Evolutionary conservation across 2,113 vertebrate species (phyloP), one percentile per base, ranked within the genome.

Genomic region (Chaetodon auriga): DNA sequence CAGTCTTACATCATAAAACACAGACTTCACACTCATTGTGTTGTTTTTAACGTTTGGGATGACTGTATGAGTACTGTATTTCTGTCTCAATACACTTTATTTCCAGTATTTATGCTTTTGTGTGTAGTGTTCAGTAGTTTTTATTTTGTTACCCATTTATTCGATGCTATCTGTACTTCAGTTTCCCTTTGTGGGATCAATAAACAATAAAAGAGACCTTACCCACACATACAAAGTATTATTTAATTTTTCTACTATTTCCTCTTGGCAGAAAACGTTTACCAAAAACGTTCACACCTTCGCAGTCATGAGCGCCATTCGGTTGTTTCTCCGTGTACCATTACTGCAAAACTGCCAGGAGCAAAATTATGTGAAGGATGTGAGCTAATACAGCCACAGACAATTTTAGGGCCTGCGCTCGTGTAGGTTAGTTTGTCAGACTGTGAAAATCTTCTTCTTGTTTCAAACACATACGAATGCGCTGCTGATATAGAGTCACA

Each of bases 281-380:
- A 54, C 63, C 65, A 68, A 57, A 79, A 41, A 3, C 16, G 0
- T 48, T 57, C 8, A 23, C 9, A 30, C 25, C 19, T 71, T 76
- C 36, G 13, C 68, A 73, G 14, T 77, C 73, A 62, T 46, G 43
- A 79, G 8, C 8, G 5, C n/a, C 38, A 18, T 63, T 70, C 64
- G 58, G 14, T 25, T 54, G 16, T 55, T 70, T 55, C 53, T 41
- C 36, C 15, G 6, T 38, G 54, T 25, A 19, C 57, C 57, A 0
- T 62, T 75, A 23, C 16, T 72, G 12, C 30, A 23, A 53, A 72
- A 72, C 57, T 46, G 46, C 61, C 54, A 65, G 62, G 21, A 63
- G 73, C 7, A 45, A 69, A 84, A 66, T 51, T 2, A 55, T 53
- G 9, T 66, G 23, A 74, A 81, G 49, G 48, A 81, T 64, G 5